Conservation (phyloP, 2,888 invertebrate genomes). For the Lithodes maja region DNA sequence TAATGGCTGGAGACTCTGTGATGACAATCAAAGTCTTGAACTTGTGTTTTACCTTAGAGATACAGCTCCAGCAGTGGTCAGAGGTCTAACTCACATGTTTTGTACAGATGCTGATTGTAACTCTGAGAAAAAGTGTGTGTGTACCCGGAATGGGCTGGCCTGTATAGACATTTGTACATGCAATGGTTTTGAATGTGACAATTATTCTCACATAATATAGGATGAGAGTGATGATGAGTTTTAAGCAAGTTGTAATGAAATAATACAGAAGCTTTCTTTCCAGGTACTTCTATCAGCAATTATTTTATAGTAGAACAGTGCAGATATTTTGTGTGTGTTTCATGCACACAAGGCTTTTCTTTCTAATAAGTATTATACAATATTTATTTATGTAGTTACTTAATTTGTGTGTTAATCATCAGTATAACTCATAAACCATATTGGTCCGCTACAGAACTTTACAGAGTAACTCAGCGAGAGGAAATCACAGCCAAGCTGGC, state of each 20-base stretch:
- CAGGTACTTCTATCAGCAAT: no score
- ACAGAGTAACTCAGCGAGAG: no score
- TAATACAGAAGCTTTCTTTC: no score
- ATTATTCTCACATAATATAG: not conserved
- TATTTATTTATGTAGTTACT: not conserved
- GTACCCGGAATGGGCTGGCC: not conserved
- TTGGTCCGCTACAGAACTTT: no score
- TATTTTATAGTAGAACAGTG: not conserved
- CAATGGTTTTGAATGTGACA: constrained; percentile 11
- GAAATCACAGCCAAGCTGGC: no score
- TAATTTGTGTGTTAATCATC: not conserved
- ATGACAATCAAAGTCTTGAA: constrained; percentile 1
- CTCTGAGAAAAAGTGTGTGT: constrained; percentile 5
- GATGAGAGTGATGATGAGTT: not conserved
- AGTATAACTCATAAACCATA: no score
- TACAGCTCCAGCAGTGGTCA: not conserved
- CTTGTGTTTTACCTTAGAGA: constrained; percentile 11
- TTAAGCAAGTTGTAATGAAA: not conserved
- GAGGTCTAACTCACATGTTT: constrained; percentile 20
- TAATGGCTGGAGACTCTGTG: constrained; percentile 5
- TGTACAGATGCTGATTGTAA: constrained; percentile 13
- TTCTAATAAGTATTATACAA: not conserved
- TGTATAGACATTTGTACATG: constrained; percentile 13
- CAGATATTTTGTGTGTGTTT: not conserved
- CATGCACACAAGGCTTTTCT: constrained; percentile 7